Evolutionary conservation across 2,797 vertebrate species (phyloP).

Genomic region (Pipistrellus pygmaeus): DNA sequence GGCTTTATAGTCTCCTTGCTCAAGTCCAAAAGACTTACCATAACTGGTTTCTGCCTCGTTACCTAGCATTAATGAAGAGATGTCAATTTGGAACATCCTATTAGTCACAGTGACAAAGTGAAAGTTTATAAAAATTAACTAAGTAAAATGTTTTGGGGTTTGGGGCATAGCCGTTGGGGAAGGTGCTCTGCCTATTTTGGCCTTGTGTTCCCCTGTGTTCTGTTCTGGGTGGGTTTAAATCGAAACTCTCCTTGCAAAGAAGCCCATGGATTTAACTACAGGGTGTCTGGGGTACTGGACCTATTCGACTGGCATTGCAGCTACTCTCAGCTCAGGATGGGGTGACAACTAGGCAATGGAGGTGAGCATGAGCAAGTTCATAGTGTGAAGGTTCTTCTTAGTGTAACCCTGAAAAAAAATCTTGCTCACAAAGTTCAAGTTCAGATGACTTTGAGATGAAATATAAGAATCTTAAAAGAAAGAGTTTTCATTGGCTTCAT

Average conservation of each 20-base stretch:
- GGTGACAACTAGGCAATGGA: slow-evolving; percentile 86
- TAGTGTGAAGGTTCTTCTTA: slow-evolving; percentile 92
- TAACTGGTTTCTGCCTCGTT: neutral
- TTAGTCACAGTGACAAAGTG: neutral
- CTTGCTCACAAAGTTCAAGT: slow-evolving; percentile 90
- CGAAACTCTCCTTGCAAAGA: neutral
- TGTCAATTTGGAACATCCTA: neutral
- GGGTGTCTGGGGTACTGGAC: neutral
- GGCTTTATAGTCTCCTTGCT: neutral
- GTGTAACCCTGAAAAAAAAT: slow-evolving; percentile 94
- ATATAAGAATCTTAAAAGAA: neutral
- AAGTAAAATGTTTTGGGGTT: neutral
- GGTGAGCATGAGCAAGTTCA: slow-evolving; percentile 93
- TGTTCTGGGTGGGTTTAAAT: slow-evolving; percentile 9
- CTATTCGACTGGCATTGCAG: neutral
- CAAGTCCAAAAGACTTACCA: slow-evolving; percentile 7
- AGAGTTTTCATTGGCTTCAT: neutral
- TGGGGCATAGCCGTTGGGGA: neutral
- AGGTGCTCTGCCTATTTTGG: neutral
- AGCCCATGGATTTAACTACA: slow-evolving; percentile 44
- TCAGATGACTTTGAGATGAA: slow-evolving; percentile 93
- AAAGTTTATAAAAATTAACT: neutral
- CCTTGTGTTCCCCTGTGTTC: neutral
- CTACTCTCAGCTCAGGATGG: neutral
- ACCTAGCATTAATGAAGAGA: neutral